phyloP scores from a whole-genome alignment of 2,797 vertebrate species.

The Labeo calbasu region DNA sequence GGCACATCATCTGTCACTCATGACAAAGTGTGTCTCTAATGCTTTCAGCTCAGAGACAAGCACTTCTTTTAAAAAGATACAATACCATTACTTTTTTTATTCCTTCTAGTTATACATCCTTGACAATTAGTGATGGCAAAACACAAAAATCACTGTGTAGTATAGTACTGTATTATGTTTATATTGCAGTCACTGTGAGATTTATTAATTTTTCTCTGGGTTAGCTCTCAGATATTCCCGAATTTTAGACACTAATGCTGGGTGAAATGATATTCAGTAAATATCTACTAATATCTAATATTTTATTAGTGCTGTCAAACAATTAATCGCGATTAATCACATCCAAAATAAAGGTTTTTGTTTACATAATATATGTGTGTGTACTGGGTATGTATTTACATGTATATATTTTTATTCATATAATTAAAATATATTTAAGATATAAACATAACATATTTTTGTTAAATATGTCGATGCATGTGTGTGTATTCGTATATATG shows the following conservation, averaged over 20 bases:
- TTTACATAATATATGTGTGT: too few species aligned
- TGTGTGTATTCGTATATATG: too few species aligned
- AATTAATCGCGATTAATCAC: too few species aligned
- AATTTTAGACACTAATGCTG: neutral
- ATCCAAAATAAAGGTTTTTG: too few species aligned
- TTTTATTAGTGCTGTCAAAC: too few species aligned
- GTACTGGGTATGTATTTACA: too few species aligned
- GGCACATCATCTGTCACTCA: conserved; percentile 18
- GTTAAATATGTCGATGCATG: too few species aligned
- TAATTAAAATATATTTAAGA: too few species aligned
- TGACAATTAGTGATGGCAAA: conserved; percentile 19
- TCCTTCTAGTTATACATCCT: neutral
- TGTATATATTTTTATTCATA: too few species aligned
- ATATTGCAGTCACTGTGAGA: neutral
- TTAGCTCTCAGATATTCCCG: conserved; percentile 13
- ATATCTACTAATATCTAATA: neutral
- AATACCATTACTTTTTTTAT: neutral
- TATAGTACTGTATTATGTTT: neutral
- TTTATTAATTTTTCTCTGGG: conserved; percentile 15
- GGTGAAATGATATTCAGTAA: neutral
- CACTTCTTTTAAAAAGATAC: neutral
- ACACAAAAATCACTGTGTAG: neutral
- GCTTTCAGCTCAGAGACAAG: conserved; percentile 25
- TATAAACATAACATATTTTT: too few species aligned
- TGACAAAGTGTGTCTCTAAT: conserved; percentile 10